Base-by-base conservation (phyloP, 2,888 invertebrate species). In the Petrolisthes manimaculis region DNA sequence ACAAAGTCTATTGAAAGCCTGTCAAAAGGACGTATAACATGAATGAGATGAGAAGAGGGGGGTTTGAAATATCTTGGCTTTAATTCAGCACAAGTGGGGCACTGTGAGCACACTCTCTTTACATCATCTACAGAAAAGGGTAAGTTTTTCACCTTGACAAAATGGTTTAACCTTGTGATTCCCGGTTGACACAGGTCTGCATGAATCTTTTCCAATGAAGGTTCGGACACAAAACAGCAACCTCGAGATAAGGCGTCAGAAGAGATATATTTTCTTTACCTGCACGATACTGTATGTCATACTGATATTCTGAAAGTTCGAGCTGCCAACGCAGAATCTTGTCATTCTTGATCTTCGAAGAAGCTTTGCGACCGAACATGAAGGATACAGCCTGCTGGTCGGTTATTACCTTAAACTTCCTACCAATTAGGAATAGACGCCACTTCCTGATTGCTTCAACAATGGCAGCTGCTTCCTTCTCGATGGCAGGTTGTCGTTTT, bases 161-260 rank as follows among this genome's bases (percentile, higher is more conserved):
- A 91, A 56, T 91, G 89, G 12, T 80, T 53, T 81, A 91, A 84
- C 21, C 83, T 69, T 21, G 89, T 80, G 56, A 89, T 69, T 5
- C 90, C 89, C 18, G 90, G 91, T 61, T 91, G 91, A 83, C 91
- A 91, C 6, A 90, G 86, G 18, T 9, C 24, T 24, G 88, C 87
- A 87, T 5, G 37, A 37, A 37, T 37, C 37, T 37, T 37, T 37
- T 37, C 37, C 37, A 37, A 37, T 37, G 37, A 37, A 37, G 37
- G 37, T 37, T 37, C 37, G 37, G 37, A 37, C 37, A 37, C 37
- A 37, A 37, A 2, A 37, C 54, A n/a, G 24, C 61, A 61, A 18
- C 69, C 74, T 5, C 83, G 69, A 6, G 87, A 84, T 54, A 88
- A 51, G 14, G 87, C 55, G 61, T 84, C 83, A 37, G 83, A 71